Percentiles rank a stretch among this genome's conserved stretches.
Evolutionary conservation across 2,113 vertebrate species (phyloP).

Genomic region (Xiphophorus hellerii): DNA sequence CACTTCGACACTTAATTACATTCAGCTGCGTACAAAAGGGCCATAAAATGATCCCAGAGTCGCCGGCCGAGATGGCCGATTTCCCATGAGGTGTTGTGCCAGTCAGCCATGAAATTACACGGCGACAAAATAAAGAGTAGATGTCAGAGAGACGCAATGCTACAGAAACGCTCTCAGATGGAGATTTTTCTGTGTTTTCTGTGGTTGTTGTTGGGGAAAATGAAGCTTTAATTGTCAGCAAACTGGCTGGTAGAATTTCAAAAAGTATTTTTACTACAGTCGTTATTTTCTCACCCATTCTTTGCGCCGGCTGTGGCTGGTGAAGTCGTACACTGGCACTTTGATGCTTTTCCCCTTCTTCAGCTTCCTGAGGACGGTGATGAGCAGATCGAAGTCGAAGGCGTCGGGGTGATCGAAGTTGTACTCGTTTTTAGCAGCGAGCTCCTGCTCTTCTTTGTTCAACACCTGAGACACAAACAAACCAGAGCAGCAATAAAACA

Average conservation of each 20-base stretch:
- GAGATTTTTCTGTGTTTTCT: background rate
- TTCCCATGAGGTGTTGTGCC: slow-evolving; percentile 39
- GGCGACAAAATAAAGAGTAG: slow-evolving; percentile 40
- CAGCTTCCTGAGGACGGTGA: slow-evolving; percentile 86
- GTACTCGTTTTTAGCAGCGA: slow-evolving; percentile 86
- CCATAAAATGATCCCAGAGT: slow-evolving; percentile 45
- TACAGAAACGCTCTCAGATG: slow-evolving; percentile 2
- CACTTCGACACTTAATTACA: slow-evolving; percentile 55
- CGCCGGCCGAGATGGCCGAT: slow-evolving; percentile 13
- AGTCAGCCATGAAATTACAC: slow-evolving; percentile 77
- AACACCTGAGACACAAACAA: slow-evolving; percentile 77
- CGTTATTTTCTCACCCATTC: slow-evolving; percentile 82
- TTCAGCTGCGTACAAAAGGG: slow-evolving; percentile 25
- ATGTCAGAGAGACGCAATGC: slow-evolving; percentile 25
- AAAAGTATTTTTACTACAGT: background rate
- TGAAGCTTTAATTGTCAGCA: slow-evolving; percentile 46
- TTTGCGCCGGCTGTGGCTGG: slow-evolving; percentile 86
- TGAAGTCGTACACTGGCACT: slow-evolving; percentile 91
- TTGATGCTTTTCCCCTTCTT: slow-evolving; percentile 93
- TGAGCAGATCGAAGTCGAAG: slow-evolving; percentile 90
- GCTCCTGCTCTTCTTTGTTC: slow-evolving; percentile 86
- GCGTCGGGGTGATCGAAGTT: slow-evolving; percentile 93
- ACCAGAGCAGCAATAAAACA: background rate
- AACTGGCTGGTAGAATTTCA: no score
- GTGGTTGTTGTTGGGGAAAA: slow-evolving; percentile 29